phyloP scores from a whole-genome alignment of 2,113 vertebrate genomes.

The Oreochromis aureus region DNA sequence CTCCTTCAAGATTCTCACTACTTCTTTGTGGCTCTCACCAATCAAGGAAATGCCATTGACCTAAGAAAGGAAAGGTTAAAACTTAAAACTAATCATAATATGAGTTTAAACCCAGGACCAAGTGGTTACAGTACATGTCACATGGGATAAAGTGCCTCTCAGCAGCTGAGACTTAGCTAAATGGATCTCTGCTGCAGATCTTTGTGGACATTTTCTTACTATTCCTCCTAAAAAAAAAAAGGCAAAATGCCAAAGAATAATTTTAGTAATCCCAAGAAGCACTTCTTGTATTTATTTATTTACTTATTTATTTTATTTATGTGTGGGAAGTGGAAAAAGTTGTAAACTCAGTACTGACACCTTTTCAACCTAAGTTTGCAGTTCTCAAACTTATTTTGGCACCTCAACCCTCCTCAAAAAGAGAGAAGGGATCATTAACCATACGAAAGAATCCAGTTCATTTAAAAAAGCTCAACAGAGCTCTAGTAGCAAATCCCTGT shows the following conservation, averaged over 20 bases:
- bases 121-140: background rate
- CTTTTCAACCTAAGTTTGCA: background rate
- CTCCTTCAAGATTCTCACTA: conserved; percentile 90
- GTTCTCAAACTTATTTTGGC: background rate
- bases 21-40: conserved; percentile 90
- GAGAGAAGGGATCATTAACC: background rate
- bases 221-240: background rate
- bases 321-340: background rate
- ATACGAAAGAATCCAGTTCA: background rate
- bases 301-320: background rate
- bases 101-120: background rate
- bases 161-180: background rate
- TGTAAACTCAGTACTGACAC: background rate
- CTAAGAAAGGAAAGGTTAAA: conserved; percentile 25
- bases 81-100: background rate
- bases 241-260: background rate
- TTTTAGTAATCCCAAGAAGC: background rate
- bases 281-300: background rate
- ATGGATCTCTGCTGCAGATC: background rate
- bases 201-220: background rate
- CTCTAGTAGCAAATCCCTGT: background rate
- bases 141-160: background rate
- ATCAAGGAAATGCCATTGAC: conserved; percentile 90
- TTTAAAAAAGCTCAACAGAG: background rate
- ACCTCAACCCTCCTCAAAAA: background rate